Base-by-base conservation (phyloP, 2,113 vertebrate species). In the Archocentrus centrarchus region DNA sequence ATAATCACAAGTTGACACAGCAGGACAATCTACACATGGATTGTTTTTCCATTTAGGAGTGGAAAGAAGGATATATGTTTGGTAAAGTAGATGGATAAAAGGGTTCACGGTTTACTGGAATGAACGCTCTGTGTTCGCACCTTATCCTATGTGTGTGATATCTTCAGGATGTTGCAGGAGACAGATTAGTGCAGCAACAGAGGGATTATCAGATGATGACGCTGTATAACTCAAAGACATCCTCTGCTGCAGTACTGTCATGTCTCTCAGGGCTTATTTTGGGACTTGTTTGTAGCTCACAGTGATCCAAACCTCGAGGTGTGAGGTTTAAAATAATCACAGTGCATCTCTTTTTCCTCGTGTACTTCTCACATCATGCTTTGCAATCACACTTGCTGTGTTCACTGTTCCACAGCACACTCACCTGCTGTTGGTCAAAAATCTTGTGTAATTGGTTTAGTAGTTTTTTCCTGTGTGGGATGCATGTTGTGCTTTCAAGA, bases 191-290 rank as follows among this genome's bases (percentile, higher is more conserved):
- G 79, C 68, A 60, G 55, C 88, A 62, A 62, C 83, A 75, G 75
- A 80, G 88, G 86, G 83, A 90, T 85, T 85, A 84, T 80, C 79
- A 82, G 47, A 78, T 63, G 75, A 57, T 35, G 79, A 76, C 32
- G 30, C 39, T 3, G 37, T 50, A 11, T 6, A 58, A 73, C 41
- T 85, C 61, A 63, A 68, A 86, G 58, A 81, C 57, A 5, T 83
- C 85, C 53, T 77, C 68, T 62, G 68, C 68, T 78, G 79, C 68
- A 37, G 55, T 1, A 6, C 79, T 59, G 62, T 59, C 81, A 53
- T 80, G 24, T 80, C 22, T 22, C 86, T 78, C 79, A 3, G 50
- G 50, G 81, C 18, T 88, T 80, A 53, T 80, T 84, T 14, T 27
- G 30, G 59, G 59, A 63, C 57, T 78, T 60, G 59, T 75, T 81